Evolutionary conservation across 1,140 invertebrate species (phyloP).

Genomic region (Piezodorus guildinii): DNA sequence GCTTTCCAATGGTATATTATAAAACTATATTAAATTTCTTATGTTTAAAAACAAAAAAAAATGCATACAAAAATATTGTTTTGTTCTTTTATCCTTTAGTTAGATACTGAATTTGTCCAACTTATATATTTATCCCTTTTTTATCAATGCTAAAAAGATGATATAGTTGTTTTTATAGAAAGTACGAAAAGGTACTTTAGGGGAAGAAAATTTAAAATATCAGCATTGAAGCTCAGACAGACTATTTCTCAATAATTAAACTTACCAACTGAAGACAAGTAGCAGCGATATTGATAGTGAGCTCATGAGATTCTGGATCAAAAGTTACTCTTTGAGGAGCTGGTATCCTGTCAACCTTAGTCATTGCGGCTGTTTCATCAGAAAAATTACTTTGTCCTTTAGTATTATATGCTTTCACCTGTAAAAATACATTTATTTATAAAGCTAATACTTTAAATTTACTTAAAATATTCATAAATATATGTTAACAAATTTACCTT

Average conservation of each 20-base stretch:
- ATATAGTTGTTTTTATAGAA: too few species aligned
- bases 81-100: too few species aligned
- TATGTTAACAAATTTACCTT: slow-evolving; percentile 41
- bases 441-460: not conserved
- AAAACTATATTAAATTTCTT: too few species aligned
- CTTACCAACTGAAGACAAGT: slow-evolving; percentile 62
- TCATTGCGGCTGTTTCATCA: slow-evolving; percentile 61
- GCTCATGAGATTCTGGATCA: slow-evolving; percentile 56
- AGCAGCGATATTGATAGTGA: slow-evolving; percentile 62
- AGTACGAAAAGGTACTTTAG: too few species aligned
- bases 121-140: too few species aligned
- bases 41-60: too few species aligned
- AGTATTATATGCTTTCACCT: slow-evolving; percentile 74
- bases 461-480: not conserved
- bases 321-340: slow-evolving; percentile 66
- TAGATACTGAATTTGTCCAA: too few species aligned
- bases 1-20: too few species aligned
- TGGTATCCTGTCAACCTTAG: slow-evolving; percentile 72
- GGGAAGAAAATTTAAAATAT: too few species aligned
- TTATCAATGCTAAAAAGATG: too few species aligned
- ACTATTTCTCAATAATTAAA: slow-evolving; percentile 22
- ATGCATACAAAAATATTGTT: too few species aligned
- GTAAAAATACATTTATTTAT: slow-evolving; percentile 28
- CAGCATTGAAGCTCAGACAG: too few species aligned
- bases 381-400: slow-evolving; percentile 76